These are phyloP conservation scores for Omphaloscelis lunosa DNA, from an alignment of 2,888 invertebrate species.

Conservation along the genomic window DNA sequence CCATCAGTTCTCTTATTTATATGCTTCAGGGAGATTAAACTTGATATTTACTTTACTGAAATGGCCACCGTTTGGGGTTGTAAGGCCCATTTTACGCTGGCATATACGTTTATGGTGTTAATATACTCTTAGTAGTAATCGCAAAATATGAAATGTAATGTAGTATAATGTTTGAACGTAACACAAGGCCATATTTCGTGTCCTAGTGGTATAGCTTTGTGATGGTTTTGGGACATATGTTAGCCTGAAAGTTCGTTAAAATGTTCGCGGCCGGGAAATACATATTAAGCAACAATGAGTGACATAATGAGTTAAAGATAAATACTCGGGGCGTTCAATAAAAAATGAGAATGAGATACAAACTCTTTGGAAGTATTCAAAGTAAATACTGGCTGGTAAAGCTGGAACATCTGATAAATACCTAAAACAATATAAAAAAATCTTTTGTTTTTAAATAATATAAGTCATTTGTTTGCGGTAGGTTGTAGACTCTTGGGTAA, in stretches of 20 bases:
- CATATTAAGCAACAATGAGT: not conserved
- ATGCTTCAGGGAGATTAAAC: slow-evolving; percentile 40
- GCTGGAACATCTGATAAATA: too few species aligned
- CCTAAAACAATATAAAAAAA: too few species aligned
- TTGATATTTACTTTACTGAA: slow-evolving; percentile 48
- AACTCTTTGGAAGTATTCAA: too few species aligned
- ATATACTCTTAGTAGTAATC: slow-evolving; percentile 50
- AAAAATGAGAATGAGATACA: too few species aligned
- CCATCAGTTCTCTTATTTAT: slow-evolving; percentile 40
- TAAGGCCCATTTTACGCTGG: slow-evolving; percentile 19
- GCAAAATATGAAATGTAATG: slow-evolving; percentile 48
- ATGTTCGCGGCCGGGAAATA: not conserved
- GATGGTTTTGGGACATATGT: not conserved
- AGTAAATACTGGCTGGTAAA: too few species aligned
- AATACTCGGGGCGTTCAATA: too few species aligned
- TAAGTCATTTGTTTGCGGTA: too few species aligned
- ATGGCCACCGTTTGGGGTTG: slow-evolving; percentile 25
- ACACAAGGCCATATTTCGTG: slow-evolving; percentile 30
- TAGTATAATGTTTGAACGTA: slow-evolving; percentile 53
- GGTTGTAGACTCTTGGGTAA: too few species aligned
- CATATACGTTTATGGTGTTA: slow-evolving; percentile 29
- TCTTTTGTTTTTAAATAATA: too few species aligned
- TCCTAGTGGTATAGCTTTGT: not conserved
- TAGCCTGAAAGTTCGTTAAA: not conserved
- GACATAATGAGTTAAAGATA: not conserved